Evolutionary conservation across 2,797 vertebrate genomes (phyloP), one percentile per base, ranked within the genome.

Genomic region (Lacerta bilineata): DNA sequence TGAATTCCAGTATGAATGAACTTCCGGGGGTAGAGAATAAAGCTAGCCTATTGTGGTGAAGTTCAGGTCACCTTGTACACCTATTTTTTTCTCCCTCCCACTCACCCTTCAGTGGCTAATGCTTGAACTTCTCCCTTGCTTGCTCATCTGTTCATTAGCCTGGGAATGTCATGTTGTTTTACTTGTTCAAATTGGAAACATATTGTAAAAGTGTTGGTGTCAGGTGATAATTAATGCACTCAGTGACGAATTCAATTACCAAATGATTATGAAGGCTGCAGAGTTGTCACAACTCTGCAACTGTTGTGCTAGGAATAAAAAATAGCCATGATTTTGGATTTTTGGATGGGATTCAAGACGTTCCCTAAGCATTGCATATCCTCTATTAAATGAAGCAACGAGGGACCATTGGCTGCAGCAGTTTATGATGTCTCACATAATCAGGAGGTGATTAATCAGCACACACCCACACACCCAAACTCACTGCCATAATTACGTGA

Each of bases 161-260:
- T 39, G 59, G 41, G 79, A 75, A 75, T n/a, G 17, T 75, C 43
- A n/a, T 88, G 72, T 87, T 66, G 46, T 55, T 81, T 76, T 68
- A 66, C 43, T 81, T 68, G 59, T 69, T 85, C 77, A 69, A 46
- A 78, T 50, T 20, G 0, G 88, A 78, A 75, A 29, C n/a, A 68
- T 55, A 68, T 78, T 83, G 87, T 83, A 69, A 68, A 78, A 78
- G 46, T 33, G 13, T 71, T 78, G 36, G 29, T 68, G 77, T 29
- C 69, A 55, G 69, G 71, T 43, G 59, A 75, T 85, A 81, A 85
- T 81, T 76, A 85, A 80, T 76, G 17, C 61, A 68, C 61, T 55
- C 33, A 81, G 7, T 76, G 77, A 36, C 20, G 43, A 76, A 85
- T 23, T 39, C n/a, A 76, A 81, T 76, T 75, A 85, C 43, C 71